Evolutionary conservation across 2,113 vertebrate species (phyloP).

Genomic region (Siphamia tubifer): DNA sequence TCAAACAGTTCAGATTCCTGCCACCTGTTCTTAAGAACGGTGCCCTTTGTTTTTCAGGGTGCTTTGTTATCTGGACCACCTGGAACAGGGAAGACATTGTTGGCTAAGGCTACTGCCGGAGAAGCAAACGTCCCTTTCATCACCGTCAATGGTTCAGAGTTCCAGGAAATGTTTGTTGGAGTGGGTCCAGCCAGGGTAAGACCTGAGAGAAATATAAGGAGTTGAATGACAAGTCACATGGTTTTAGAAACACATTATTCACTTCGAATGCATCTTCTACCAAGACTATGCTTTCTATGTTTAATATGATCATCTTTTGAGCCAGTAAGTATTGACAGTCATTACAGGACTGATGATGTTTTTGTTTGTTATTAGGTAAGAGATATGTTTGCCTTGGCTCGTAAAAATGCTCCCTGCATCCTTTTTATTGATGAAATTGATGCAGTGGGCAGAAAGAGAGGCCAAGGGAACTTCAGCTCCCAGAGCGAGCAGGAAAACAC

Average conservation of each 20-base stretch:
- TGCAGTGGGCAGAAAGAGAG: constrained; percentile 92
- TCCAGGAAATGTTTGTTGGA: constrained; percentile 96
- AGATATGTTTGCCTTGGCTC: constrained; percentile 89
- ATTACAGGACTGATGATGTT: not conserved
- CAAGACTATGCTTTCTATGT: too few species aligned
- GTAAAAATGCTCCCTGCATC: constrained; percentile 95
- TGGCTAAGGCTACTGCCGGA: constrained; percentile 96
- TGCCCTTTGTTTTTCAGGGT: constrained; percentile 77
- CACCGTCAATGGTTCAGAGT: constrained; percentile 94
- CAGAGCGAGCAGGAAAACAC: constrained; percentile 97
- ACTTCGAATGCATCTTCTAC: too few species aligned
- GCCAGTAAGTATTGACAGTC: too few species aligned
- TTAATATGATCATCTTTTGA: too few species aligned
- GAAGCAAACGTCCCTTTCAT: constrained; percentile 96
- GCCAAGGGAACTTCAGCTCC: constrained; percentile 86
- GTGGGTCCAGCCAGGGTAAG: constrained; percentile 95
- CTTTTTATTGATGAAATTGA: constrained; percentile 99
- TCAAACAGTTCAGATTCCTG: too few species aligned
- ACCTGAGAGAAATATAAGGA: not conserved
- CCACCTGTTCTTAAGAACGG: too few species aligned
- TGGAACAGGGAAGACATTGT: constrained; percentile 95
- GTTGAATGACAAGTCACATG: not conserved
- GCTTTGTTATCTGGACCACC: constrained; percentile 94
- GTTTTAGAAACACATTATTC: not conserved
- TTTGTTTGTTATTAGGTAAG: constrained; percentile 73